phyloP scores from a whole-genome alignment of 2,797 vertebrate genomes.

The Harpagifer antarcticus region DNA sequence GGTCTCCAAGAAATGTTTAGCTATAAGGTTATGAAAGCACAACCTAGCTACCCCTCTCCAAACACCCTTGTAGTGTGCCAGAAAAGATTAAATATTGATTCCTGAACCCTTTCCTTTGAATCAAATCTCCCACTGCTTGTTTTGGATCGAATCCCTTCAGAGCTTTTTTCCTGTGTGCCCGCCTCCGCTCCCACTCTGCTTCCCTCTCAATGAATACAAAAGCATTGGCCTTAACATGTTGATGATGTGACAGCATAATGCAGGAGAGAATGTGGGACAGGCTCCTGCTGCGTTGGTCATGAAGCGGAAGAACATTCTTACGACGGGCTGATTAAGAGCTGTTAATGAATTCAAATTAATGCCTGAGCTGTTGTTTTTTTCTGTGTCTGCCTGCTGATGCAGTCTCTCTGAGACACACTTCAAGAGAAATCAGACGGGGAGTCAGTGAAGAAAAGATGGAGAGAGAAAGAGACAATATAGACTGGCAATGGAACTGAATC shows the following conservation, averaged over 20 bases:
- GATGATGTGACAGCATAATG: conserved; percentile 36
- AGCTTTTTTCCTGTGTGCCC: conserved; percentile 1
- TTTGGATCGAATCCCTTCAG: conserved; percentile 38
- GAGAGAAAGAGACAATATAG: conserved; percentile 11
- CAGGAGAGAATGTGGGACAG: conserved; percentile 31
- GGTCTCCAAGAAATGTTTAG: conserved; percentile 14
- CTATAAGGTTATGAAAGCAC: conserved; percentile 20
- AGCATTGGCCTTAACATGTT: conserved; percentile 23
- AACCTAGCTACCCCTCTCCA: not conserved
- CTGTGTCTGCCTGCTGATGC: conserved; percentile 27
- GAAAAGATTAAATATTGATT: conserved; percentile 48
- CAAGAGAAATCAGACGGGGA: conserved; percentile 40
- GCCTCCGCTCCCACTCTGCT: not conserved
- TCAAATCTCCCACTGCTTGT: conserved; percentile 12
- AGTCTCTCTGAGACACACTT: conserved; percentile 25
- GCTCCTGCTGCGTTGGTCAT: conserved; percentile 21
- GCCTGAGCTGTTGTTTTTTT: conserved; percentile 27
- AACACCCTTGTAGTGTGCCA: conserved; percentile 15
- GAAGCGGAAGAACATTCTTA: conserved; percentile 11
- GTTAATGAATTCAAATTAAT: conserved; percentile 67
- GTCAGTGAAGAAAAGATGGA: conserved; percentile 2
- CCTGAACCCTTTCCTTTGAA: conserved; percentile 17
- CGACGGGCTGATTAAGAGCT: conserved; percentile 50
- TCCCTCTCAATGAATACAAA: conserved; percentile 8
- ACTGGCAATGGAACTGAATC: conserved; percentile 48